These are phyloP conservation scores for Andrena flavipes DNA, from an alignment of 2,888 invertebrate genomes.

Conservation along the genomic window DNA sequence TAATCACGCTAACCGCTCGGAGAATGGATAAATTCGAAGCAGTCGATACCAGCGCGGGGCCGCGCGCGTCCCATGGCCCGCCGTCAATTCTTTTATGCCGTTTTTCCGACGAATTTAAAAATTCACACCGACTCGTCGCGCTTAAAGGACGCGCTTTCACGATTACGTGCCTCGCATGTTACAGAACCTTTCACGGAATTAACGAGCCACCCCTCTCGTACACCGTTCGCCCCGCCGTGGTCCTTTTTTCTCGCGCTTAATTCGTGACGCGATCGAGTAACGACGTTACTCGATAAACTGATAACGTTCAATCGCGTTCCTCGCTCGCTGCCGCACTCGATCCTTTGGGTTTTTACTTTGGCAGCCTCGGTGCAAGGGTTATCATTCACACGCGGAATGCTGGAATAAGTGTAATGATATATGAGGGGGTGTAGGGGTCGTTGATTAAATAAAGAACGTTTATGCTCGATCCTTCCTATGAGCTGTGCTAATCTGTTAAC, in stretches of 20 bases:
- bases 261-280: neutral
- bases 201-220: conserved; percentile 17
- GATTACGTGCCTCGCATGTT: conserved; percentile 24
- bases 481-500: too few species aligned
- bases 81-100: conserved; percentile 44
- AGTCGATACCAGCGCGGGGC: neutral
- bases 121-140: conserved; percentile 28
- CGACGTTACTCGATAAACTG: neutral
- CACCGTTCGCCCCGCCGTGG: neutral
- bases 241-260: conserved; percentile 11
- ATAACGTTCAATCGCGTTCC: conserved; percentile 3
- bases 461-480: too few species aligned
- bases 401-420: too few species aligned
- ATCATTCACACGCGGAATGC: too few species aligned
- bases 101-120: conserved; percentile 33
- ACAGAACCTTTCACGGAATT: conserved; percentile 23
- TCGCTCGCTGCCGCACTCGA: too few species aligned
- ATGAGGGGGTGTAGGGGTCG: too few species aligned
- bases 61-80: conserved; percentile 7
- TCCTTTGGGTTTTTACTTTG: too few species aligned
- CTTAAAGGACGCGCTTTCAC: conserved; percentile 25
- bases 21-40: conserved; percentile 57
- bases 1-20: conserved; percentile 79
- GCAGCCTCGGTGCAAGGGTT: too few species aligned
- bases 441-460: too few species aligned